phyloP scores from a whole-genome alignment of 2,888 invertebrate species.

The Apotomis capreana region DNA sequence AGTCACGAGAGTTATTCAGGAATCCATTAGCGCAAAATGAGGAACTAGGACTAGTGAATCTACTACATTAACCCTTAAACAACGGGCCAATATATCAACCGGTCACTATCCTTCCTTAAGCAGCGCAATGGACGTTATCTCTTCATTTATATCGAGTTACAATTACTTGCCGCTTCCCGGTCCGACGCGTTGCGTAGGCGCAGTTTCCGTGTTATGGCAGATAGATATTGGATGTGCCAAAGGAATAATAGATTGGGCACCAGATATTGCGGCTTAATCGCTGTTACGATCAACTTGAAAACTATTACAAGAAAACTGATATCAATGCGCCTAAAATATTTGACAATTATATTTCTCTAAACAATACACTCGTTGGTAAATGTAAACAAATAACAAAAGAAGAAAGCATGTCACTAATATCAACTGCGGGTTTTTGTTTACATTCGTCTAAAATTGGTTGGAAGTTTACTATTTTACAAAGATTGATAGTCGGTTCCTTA shows the following conservation, averaged over 20 bases:
- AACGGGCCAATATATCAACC: conserved; percentile 55
- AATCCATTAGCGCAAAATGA: conserved; percentile 33
- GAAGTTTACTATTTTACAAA: not conserved
- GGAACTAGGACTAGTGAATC: conserved; percentile 36
- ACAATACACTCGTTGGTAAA: not conserved
- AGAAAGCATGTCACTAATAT: not conserved
- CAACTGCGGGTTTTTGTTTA: conserved; percentile 2
- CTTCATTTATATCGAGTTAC: conserved; percentile 74
- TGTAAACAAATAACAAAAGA: conserved; percentile 5
- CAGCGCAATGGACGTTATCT: conserved; percentile 73
- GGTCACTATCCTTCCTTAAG: conserved; percentile 69
- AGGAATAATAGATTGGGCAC: conserved; percentile 55
- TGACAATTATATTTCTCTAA: not conserved
- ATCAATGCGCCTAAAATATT: not conserved
- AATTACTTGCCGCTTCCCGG: conserved; percentile 70
- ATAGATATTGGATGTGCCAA: conserved; percentile 59
- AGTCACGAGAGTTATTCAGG: conserved; percentile 32
- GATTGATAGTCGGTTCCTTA: not conserved
- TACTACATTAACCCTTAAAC: conserved; percentile 41
- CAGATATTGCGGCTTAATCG: conserved; percentile 48
- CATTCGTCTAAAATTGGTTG: not conserved
- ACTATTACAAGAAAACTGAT: not conserved
- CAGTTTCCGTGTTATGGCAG: conserved; percentile 60
- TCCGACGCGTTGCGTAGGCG: conserved; percentile 61
- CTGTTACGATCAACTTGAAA: conserved; percentile 14